A percentile compares a stretch with the other conserved stretches of the same genome.
Evolutionary conservation across 2,113 vertebrate genomes (phyloP).

Genomic region (Scalopus aquaticus): DNA sequence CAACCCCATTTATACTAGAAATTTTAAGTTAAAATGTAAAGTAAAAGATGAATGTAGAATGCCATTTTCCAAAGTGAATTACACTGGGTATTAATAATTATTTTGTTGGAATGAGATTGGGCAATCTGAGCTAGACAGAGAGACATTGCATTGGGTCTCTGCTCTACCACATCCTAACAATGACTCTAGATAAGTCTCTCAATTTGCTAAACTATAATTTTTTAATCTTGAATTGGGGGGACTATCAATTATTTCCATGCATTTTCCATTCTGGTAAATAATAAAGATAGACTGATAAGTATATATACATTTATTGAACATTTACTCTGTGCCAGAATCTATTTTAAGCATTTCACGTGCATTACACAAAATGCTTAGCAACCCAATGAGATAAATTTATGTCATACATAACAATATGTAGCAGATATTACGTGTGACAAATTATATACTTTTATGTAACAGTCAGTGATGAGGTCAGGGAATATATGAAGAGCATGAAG

Average conservation of each 20-base stretch:
- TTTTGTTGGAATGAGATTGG: neutral
- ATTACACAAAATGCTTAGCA: neutral
- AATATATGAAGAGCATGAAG: neutral
- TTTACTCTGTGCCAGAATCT: neutral
- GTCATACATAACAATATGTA: neutral
- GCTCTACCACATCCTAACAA: neutral
- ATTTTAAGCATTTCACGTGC: neutral
- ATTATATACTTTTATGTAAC: neutral
- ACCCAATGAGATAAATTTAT: neutral
- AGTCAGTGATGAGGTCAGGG: neutral
- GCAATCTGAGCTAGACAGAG: neutral
- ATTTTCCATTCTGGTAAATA: neutral
- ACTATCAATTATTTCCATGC: neutral
- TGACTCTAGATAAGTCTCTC: neutral
- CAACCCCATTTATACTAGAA: neutral
- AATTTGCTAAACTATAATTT: neutral
- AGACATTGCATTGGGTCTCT: neutral
- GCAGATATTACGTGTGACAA: neutral
- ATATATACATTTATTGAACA: neutral
- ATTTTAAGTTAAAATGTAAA: neutral
- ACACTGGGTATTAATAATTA: neutral
- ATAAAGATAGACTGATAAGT: neutral
- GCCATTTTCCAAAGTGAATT: neutral
- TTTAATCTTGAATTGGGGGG: neutral
- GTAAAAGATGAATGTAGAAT: neutral